Evolutionary conservation across 2,888 invertebrate genomes (phyloP).

Genomic region (Drosophila siamana): DNA sequence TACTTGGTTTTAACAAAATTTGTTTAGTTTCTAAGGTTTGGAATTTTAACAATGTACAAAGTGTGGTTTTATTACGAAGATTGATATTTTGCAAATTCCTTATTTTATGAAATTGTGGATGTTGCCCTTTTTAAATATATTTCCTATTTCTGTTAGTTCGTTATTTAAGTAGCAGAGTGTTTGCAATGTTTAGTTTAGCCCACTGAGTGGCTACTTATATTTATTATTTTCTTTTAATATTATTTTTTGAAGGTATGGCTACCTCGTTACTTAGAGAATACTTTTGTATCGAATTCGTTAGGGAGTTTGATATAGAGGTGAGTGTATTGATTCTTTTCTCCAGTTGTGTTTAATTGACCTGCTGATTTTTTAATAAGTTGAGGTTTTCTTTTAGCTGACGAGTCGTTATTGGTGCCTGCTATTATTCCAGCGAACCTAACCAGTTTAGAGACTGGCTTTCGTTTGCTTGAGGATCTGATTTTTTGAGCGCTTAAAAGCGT

Average conservation of each 20-base stretch:
- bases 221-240: conserved; percentile 1
- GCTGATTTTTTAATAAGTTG: neutral
- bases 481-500: neutral
- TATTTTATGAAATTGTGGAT: neutral
- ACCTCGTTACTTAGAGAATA: conserved; percentile 4
- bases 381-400: neutral
- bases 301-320: neutral
- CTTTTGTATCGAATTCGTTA: conserved; percentile 2
- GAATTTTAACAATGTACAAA: neutral
- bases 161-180: neutral
- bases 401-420: neutral
- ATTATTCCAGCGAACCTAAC: conserved; percentile 7
- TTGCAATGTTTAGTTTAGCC: neutral
- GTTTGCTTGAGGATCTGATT: neutral
- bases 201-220: conserved; percentile 1
- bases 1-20: neutral
- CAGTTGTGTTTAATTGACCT: neutral
- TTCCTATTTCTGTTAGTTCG: neutral
- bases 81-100: neutral
- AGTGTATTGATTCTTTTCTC: neutral
- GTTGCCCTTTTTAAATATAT: neutral
- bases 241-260: neutral
- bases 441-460: neutral
- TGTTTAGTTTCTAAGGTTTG: neutral
- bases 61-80: neutral